A percentile compares a stretch with the other conserved stretches of the same genome.
phyloP scores from a whole-genome alignment of 2,113 vertebrate species.

The Tringa solitaria region DNA sequence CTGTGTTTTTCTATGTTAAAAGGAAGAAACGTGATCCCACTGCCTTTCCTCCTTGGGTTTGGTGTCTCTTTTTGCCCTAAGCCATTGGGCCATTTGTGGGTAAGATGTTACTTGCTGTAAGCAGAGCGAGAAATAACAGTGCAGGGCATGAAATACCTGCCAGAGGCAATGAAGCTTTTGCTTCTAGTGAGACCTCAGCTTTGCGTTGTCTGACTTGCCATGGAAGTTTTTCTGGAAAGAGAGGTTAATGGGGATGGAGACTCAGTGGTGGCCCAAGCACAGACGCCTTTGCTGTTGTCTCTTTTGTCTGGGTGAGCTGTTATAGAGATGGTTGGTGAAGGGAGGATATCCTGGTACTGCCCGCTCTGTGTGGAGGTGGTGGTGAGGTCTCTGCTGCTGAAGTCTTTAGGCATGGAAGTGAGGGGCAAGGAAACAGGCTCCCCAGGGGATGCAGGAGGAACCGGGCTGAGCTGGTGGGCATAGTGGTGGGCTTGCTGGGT shows the following conservation, averaged over 20 bases:
- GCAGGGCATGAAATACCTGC: not conserved
- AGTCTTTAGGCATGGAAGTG: not conserved
- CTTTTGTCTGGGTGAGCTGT: not conserved
- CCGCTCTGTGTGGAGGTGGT: accelerated
- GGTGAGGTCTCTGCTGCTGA: not conserved
- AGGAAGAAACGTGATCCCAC: not conserved
- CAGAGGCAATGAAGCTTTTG: not conserved
- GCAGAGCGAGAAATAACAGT: not conserved
- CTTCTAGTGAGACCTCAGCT: not conserved
- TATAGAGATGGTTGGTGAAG: not conserved
- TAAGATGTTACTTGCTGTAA: not conserved
- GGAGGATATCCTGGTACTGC: not conserved
- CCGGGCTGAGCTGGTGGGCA: not conserved
- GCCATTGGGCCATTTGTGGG: not conserved
- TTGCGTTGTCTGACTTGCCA: accelerated
- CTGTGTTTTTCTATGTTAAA: not conserved
- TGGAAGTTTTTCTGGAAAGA: not conserved
- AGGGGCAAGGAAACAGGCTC: not conserved
- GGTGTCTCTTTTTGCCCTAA: not conserved
- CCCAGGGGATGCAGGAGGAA: accelerated
- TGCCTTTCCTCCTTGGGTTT: not conserved
- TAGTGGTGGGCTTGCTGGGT: not conserved
- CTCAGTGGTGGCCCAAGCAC: not conserved
- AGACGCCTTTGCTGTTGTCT: not conserved
- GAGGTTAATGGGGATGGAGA: not conserved